These are phyloP conservation scores for Yponomeuta plumbellus DNA, from an alignment of 2,888 invertebrate genomes.

Conservation along the genomic window DNA sequence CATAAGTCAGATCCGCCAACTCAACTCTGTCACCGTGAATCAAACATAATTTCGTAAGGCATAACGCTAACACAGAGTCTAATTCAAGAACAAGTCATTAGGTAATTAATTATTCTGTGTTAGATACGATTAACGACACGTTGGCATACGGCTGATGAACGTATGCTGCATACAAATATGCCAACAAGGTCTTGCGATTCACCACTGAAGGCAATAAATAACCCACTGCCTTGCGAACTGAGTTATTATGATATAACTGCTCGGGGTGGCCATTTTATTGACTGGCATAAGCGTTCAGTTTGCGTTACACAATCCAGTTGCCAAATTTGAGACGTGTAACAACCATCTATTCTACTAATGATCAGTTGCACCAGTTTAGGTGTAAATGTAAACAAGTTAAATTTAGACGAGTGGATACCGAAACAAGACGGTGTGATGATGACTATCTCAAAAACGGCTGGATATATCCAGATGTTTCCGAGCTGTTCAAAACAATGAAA, in stretches of 20 bases:
- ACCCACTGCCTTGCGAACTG: not conserved
- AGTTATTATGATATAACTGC: not conserved
- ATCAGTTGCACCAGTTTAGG: not conserved
- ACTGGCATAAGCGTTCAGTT: not conserved
- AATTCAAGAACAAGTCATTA: slow-evolving; percentile 1
- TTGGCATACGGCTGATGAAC: not conserved
- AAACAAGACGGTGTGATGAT: not conserved
- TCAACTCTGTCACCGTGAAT: not conserved
- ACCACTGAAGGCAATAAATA: slow-evolving; percentile 3
- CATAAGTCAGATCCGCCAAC: not conserved
- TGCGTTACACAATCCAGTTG: not conserved
- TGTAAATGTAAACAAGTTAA: not conserved
- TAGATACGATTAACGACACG: not conserved
- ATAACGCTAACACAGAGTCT: not conserved
- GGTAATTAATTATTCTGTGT: not conserved
- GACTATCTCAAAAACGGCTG: too few relatives aligned
- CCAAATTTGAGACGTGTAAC: not conserved
- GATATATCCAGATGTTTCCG: too few relatives aligned
- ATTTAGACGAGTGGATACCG: not conserved
- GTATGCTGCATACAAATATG: not conserved
- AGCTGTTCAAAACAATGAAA: too few relatives aligned
- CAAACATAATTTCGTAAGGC: not conserved
- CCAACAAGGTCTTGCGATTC: slow-evolving; percentile 1
- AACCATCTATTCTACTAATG: not conserved
- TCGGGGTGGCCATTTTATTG: not conserved